Percentiles rank a stretch among this genome's conserved stretches.
phyloP scores from a whole-genome alignment of 2,113 vertebrate genomes.

The western clawed frog (Xenopus tropicalis) region UCB_Xtro_10.0 CM004446.2:57217501-57218000 shows the following conservation, averaged over 20 bases:
- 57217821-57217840: constrained; percentile 23
- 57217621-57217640: constrained; percentile 45
- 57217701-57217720: constrained; percentile 52
- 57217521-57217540: constrained; percentile 22
- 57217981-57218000: constrained; percentile 12
- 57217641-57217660: constrained; percentile 45
- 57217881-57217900: no score
- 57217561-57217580: constrained; percentile 45
- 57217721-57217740: constrained; percentile 16
- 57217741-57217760: constrained; percentile 9
- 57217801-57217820: constrained; percentile 23
- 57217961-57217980: constrained; percentile 7
- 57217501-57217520: constrained; percentile 28
- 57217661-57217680: constrained; percentile 37
- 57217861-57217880: not conserved
- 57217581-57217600: constrained; percentile 34
- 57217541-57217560: not conserved
- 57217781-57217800: constrained; percentile 11
- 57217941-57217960: not conserved
- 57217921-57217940: not conserved
- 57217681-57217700: constrained; percentile 51
- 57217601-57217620: constrained; percentile 17
- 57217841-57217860: constrained; percentile 29
- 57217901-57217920: not conserved
- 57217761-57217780: not conserved